Base-by-base conservation (phyloP, 2,797 vertebrate genomes). In the Bovichtus variegatus region DNA sequence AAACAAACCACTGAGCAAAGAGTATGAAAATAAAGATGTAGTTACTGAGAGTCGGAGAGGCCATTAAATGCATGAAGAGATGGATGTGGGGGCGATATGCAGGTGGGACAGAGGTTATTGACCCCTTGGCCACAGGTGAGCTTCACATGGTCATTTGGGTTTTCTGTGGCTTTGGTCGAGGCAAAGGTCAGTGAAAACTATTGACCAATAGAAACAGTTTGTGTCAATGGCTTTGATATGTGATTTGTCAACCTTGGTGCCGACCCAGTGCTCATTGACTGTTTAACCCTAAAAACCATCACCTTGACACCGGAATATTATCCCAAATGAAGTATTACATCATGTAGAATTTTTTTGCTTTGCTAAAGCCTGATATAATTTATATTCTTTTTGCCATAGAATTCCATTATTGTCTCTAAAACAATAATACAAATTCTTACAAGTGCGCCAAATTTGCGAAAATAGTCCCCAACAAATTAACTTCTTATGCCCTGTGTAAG, bases 181-280 rank as follows among this genome's bases (percentile, higher is more conserved):
- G 44, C n/a, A n/a, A n/a, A n/a, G 25, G 5, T 62, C 31, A 58
- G 43, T 41, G 34, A 65, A 21, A 34, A 25, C 6, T 29, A 53
- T 58, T 59, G 40, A 57, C 53, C 12, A 78, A 44, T 10, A 63
- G 7, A 51, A 73, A 64, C 31, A 66, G 2, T 10, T 61, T 7
- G n/a, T 25, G 21, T 61, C 13, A 54, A 27, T 47, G 16, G 8
- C 8, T 40, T 62, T 46, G 13, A 59, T 19, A 25, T 61, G 46
- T 47, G 10, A 54, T n/a, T 66, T 40, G 3, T 60, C 34, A 47
- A 5, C 36, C 21, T 61, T 44, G 29, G 21, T 19, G 25, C 9
- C 3, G 1, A 29, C 43, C 2, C n/a, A 3, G 10, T 23, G 19
- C 31, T 36, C 41, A 40, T 23, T 41, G n/a, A 21, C 25, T 23